Evolutionary conservation across 2,888 invertebrate species (phyloP).

Genomic region (Lutraria lutraria): DNA sequence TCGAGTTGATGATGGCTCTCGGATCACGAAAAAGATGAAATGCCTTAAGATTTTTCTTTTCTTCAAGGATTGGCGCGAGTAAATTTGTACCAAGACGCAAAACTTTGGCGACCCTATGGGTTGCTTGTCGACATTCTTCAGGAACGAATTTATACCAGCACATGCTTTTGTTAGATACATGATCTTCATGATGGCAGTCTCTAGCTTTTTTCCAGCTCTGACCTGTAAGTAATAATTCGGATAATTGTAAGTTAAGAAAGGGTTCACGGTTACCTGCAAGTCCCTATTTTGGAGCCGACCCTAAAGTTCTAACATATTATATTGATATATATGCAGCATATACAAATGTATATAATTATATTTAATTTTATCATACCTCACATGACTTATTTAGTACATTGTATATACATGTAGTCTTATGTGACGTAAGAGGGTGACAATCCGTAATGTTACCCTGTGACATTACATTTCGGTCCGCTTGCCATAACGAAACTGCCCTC

Average conservation of each 20-base stretch:
- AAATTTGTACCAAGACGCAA: conserved; percentile 10
- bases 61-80: not conserved
- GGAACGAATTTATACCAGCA: conserved; percentile 12
- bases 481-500: no score
- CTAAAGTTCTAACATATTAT: not conserved
- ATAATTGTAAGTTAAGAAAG: not conserved
- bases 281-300: not conserved
- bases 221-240: conserved; percentile 4
- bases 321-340: no score
- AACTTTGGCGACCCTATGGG: conserved; percentile 26
- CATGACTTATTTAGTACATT: no score
- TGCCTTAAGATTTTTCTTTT: conserved; percentile 11
- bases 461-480: no score
- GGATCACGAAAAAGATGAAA: conserved; percentile 41
- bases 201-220: not conserved
- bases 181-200: not conserved
- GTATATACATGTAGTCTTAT: no score
- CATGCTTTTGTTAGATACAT: no score
- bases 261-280: not conserved
- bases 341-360: no score
- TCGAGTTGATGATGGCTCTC: conserved; percentile 36
- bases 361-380: no score
- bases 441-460: no score
- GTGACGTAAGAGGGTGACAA: no score
- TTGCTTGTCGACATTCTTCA: not conserved